These are phyloP conservation scores for Zosterops hypoxanthus DNA, from an alignment of 2,113 vertebrate species.

Conservation along the genomic window DNA sequence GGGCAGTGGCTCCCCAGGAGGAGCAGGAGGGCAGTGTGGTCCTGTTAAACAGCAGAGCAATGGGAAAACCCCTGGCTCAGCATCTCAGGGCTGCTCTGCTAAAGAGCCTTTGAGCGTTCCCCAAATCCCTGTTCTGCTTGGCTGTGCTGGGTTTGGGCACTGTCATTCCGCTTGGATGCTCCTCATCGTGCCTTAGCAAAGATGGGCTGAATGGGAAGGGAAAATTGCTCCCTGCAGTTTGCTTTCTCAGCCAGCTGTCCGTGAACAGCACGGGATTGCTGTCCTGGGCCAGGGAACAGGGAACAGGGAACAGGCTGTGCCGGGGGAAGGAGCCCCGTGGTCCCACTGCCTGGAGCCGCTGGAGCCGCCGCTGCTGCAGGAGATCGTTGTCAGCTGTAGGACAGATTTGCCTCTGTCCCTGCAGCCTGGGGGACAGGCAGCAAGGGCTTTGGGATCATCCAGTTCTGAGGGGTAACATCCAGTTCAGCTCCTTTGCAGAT, in stretches of 20 bases:
- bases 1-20: neutral
- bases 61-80: neutral
- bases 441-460: neutral
- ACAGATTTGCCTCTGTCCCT: neutral
- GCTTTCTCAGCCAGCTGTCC: neutral
- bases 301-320: neutral
- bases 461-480: fast-evolving
- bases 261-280: fast-evolving
- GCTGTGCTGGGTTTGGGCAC: neutral
- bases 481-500: fast-evolving
- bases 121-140: fast-evolving
- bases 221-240: neutral
- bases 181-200: neutral
- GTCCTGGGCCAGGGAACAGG: neutral
- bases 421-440: neutral
- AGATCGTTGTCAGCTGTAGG: fast-evolving
- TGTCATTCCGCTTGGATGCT: fast-evolving
- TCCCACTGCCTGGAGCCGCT: neutral
- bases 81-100: neutral
- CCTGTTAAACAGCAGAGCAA: neutral
- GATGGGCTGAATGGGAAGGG: neutral
- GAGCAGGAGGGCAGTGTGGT: neutral
- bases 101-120: neutral
- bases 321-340: neutral
- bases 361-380: neutral